phyloP scores from a whole-genome alignment of 53 echinoderm and acorn worm genomes.

The Apostichopus leukothele region DNA sequence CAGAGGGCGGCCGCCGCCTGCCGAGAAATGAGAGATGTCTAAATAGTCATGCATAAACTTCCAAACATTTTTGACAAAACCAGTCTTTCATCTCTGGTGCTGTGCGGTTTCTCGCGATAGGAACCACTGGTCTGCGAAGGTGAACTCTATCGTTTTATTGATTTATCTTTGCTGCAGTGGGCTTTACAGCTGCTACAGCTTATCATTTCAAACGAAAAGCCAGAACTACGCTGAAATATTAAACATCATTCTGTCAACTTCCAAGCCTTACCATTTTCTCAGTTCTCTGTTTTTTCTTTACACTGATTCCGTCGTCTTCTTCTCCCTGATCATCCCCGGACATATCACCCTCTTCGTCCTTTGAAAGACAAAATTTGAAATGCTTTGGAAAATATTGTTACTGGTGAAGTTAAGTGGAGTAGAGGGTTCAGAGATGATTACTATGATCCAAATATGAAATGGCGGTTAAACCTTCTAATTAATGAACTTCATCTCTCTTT shows the following conservation, averaged over 20 bases:
- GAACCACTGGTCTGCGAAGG: too few relatives aligned
- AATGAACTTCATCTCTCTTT: too few relatives aligned
- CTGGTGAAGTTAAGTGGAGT: too few relatives aligned
- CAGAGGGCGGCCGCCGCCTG: constrained; percentile 94
- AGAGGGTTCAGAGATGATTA: too few relatives aligned
- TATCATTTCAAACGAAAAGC: too few relatives aligned
- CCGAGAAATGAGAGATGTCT: not conserved
- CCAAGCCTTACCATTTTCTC: constrained; percentile 59
- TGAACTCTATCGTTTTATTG: too few relatives aligned
- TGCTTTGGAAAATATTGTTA: too few relatives aligned
- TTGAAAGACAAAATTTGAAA: not conserved
- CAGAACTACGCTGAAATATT: not conserved
- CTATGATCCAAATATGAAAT: too few relatives aligned
- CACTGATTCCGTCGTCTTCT: constrained; percentile 34
- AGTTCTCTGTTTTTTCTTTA: constrained; percentile 55
- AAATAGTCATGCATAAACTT: not conserved
- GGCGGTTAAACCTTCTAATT: too few relatives aligned
- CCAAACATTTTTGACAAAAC: not conserved
- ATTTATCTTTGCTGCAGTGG: too few relatives aligned
- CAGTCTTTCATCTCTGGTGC: not conserved
- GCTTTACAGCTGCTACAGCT: too few relatives aligned
- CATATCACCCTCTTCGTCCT: constrained; percentile 33
- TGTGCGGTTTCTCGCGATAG: too few relatives aligned
- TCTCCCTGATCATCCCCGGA: constrained; percentile 47
- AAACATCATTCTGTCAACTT: not conserved